Percentiles rank a stretch among this genome's conserved stretches.
Conservation (phyloP, 37 sponge, comb jelly and placozoan species). For the Lycopodina hypogea region DNA sequence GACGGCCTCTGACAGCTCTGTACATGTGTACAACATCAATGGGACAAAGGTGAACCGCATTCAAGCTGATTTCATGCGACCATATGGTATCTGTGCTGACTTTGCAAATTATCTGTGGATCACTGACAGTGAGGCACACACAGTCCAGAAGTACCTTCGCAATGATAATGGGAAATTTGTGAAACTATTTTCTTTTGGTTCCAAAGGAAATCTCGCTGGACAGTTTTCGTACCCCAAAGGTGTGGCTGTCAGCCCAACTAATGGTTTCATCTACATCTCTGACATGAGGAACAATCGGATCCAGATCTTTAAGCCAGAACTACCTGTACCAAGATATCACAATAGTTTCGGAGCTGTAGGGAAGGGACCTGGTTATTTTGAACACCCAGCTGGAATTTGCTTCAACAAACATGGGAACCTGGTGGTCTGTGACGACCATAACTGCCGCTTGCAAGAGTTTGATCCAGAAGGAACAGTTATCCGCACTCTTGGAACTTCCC, state of each 20-base stretch:
- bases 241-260: conserved; percentile 44
- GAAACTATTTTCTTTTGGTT: conserved; percentile 54
- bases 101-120: conserved; percentile 39
- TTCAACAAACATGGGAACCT: conserved; percentile 42
- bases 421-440: conserved; percentile 65
- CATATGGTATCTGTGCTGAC: conserved; percentile 49
- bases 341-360: conserved; percentile 45
- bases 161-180: not conserved
- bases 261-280: conserved; percentile 57
- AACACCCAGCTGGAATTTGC: conserved; percentile 51
- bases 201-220: conserved; percentile 26
- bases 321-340: not conserved
- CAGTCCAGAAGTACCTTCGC: conserved; percentile 43
- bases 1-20: conserved; percentile 37
- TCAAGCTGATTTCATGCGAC: conserved; percentile 43
- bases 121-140: conserved; percentile 70
- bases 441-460: conserved; percentile 56
- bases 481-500: conserved; percentile 25
- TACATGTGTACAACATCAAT: conserved; percentile 20
- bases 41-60: conserved; percentile 12
- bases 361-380: conserved; percentile 19
- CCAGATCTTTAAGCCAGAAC: conserved; percentile 46
- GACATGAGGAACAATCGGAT: conserved; percentile 71
- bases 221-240: conserved; percentile 60
- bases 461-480: conserved; percentile 28